phyloP scores from a whole-genome alignment of 2,888 invertebrate genomes.

The Crematogaster levior region DNA sequence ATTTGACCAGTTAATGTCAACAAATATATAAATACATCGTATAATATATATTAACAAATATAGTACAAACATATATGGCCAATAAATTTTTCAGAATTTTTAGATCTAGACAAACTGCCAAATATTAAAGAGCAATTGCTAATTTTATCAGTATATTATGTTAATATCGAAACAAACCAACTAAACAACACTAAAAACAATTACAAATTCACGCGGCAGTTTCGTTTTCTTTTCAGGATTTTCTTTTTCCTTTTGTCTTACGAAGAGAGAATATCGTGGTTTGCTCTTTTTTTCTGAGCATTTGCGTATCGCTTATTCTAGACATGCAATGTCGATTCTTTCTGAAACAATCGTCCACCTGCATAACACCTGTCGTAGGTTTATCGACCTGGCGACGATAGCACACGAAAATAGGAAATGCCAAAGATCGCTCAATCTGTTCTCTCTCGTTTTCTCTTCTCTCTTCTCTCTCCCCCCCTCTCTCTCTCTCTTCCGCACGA shows the following conservation, averaged over 20 bases:
- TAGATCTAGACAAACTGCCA: neutral
- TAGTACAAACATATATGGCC: too few relatives aligned
- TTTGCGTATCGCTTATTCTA: neutral
- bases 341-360: conserved; percentile 30
- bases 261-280: neutral
- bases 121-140: neutral
- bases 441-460: neutral
- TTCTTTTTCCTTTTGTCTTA: neutral
- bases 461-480: neutral
- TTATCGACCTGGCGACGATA: conserved; percentile 34
- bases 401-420: conserved; percentile 43
- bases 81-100: neutral
- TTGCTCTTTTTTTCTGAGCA: neutral
- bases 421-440: conserved; percentile 43
- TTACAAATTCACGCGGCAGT: neutral
- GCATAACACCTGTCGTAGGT: conserved; percentile 19
- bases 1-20: neutral
- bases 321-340: conserved; percentile 21
- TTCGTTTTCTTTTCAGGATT: neutral
- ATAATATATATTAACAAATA: neutral
- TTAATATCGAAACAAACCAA: neutral
- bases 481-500: neutral
- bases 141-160: neutral
- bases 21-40: neutral
- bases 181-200: neutral